Evolutionary conservation across 2,888 invertebrate species (phyloP).

Genomic region (Melanostoma mellinum): DNA sequence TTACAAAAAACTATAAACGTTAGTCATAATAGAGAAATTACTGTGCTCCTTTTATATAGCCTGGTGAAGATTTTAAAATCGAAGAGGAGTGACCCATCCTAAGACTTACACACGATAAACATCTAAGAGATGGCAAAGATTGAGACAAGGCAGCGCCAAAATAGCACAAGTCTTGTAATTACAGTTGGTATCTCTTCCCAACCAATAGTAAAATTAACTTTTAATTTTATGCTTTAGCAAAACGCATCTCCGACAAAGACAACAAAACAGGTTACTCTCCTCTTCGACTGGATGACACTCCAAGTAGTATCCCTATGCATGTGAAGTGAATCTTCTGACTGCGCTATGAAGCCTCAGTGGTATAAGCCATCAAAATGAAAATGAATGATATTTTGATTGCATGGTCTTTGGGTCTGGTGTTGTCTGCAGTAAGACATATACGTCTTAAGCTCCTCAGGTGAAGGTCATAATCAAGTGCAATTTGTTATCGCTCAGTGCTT

Average conservation of each 20-base stretch:
- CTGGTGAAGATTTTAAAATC: not conserved
- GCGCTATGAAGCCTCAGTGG: constrained; percentile 26
- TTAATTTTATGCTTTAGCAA: constrained; percentile 57
- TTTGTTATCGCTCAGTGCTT: constrained; percentile 45
- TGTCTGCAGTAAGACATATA: constrained; percentile 13
- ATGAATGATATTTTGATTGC: constrained; percentile 61
- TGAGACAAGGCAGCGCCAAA: constrained; percentile 19
- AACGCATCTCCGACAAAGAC: constrained; percentile 26
- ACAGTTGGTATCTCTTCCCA: not conserved
- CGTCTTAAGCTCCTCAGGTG: constrained; percentile 44
- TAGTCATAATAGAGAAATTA: too few relatives aligned
- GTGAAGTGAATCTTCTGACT: constrained; percentile 22
- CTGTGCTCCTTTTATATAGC: too few relatives aligned
- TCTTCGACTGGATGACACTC: constrained; percentile 34
- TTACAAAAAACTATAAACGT: too few relatives aligned
- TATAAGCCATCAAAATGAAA: constrained; percentile 42
- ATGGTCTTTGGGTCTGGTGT: constrained; percentile 33
- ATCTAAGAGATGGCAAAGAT: constrained; percentile 20
- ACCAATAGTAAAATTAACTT: constrained; percentile 40
- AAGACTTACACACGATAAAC: constrained; percentile 2
- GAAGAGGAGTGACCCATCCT: constrained; percentile 12
- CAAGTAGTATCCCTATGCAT: constrained; percentile 12
- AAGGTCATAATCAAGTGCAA: constrained; percentile 71
- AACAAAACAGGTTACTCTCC: constrained; percentile 51
- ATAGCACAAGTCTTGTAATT: constrained; percentile 15